Base-by-base conservation (phyloP, 2,888 invertebrate genomes). In the Apocheima hispidaria region DNA sequence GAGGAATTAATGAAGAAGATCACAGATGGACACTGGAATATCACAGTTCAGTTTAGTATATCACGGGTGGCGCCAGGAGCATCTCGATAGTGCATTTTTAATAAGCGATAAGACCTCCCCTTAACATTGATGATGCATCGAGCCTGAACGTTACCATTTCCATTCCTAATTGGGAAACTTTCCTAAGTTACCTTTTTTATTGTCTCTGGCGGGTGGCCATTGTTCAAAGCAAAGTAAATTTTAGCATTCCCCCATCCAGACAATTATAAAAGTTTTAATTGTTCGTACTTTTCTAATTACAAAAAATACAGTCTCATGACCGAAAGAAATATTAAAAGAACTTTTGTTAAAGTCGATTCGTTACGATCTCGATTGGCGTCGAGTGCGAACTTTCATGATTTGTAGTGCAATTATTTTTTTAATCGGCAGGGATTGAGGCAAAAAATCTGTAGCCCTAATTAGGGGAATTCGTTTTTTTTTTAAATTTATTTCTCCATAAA, bases 201-300 rank as follows among this genome's bases (percentile, higher is more conserved):
- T 88, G 86, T 88, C 86, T 85, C 79, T 82, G 83, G 80, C 81
- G 81, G 82, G 81, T 86, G 77, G 76, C 83, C 86, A 90, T 88
- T 90, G 89, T 90, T 89, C 88, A 87, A 83, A 79, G 80, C 73
- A 82, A 83, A 88, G 87, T 84, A 89, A 90, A 90, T 87, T 86
- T 87, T 78, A 86, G 80, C 79, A 83, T 84, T 81, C 81, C 77
- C 75, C 84, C 87, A 87, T 89, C 85, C 77, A 83, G 82, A 90
- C 90, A 88, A 90, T 90, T 90, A 90, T 90, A 90, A 90, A 92
- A 92, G 90, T 92, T 92, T 92, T 90, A 92, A 92, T 91, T 88
- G 89, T 86, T 86, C 82, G 77, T 87, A 90, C 91, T 92, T 92
- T 90, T 83, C 86, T 90, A 90, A 92, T 92, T 90, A 91, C 86